Conservation (phyloP, 2,888 invertebrate species). For the Amiota communis region DNA sequence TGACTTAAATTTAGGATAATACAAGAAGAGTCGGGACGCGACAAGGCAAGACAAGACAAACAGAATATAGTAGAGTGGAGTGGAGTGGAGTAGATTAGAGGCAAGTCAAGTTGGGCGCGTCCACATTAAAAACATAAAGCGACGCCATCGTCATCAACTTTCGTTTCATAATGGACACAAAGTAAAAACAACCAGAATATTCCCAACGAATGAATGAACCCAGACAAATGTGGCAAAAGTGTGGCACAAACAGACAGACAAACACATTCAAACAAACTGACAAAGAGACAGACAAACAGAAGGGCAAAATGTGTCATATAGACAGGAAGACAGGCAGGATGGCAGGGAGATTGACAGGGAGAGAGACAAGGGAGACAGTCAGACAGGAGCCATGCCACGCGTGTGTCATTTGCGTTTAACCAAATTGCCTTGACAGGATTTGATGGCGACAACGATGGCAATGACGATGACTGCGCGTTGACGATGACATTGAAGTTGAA, state of each 20-base stretch:
- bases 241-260: background rate
- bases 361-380: slow-evolving; percentile 4
- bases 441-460: slow-evolving; percentile 51
- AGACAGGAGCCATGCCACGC: slow-evolving; percentile 29
- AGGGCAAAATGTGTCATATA: no score
- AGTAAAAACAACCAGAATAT: slow-evolving; percentile 6
- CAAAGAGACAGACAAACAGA: no score
- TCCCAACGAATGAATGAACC: background rate
- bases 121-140: no score
- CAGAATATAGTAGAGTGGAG: no score
- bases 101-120: no score
- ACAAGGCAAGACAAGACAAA: no score
- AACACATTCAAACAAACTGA: background rate
- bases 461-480: background rate
- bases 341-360: slow-evolving; percentile 32
- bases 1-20: no score
- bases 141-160: no score
- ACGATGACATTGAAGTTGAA: background rate
- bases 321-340: slow-evolving; percentile 19
- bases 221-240: slow-evolving; percentile 6
- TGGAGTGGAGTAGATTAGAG: no score
- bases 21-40: no score
- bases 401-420: slow-evolving; percentile 50
- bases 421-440: slow-evolving; percentile 58
- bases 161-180: background rate